A percentile compares a stretch with the other conserved stretches of the same genome.
Conservation (phyloP, 2,888 invertebrate species). For the Eupithecia inturbata region DNA sequence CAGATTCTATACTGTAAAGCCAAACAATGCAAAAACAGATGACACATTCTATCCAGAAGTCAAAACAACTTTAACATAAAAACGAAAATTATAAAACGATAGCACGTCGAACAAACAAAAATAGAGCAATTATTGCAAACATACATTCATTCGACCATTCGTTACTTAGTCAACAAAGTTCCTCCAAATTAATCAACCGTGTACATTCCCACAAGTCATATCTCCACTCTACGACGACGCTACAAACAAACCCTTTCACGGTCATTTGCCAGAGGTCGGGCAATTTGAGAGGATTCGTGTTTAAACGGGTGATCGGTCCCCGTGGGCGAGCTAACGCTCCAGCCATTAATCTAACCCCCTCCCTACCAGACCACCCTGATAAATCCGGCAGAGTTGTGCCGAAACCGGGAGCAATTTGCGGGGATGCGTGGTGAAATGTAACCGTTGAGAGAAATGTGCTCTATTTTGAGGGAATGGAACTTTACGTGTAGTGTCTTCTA, state of each 20-base stretch:
- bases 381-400: slow-evolving; percentile 43
- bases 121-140: not conserved
- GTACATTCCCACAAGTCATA: slow-evolving; percentile 10
- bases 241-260: slow-evolving; percentile 58
- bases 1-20: no score
- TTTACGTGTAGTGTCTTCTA: not conserved
- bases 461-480: slow-evolving; percentile 6
- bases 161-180: not conserved
- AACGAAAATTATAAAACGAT: not conserved
- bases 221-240: slow-evolving; percentile 6
- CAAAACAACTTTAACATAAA: not conserved
- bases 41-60: not conserved
- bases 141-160: not conserved
- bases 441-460: slow-evolving; percentile 42
- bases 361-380: slow-evolving; percentile 29
- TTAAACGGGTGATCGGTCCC: slow-evolving; percentile 73
- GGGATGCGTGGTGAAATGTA: slow-evolving; percentile 57
- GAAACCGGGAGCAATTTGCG: slow-evolving; percentile 56
- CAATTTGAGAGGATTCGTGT: slow-evolving; percentile 73
- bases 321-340: slow-evolving; percentile 60
- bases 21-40: no score
- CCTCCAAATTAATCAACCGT: slow-evolving; percentile 15
- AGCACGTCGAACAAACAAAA: not conserved
- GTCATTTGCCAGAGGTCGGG: slow-evolving; percentile 57
- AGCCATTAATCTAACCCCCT: slow-evolving; percentile 68